phyloP scores from a whole-genome alignment of 2,113 vertebrate genomes.

The Tauraco erythrolophus region DNA sequence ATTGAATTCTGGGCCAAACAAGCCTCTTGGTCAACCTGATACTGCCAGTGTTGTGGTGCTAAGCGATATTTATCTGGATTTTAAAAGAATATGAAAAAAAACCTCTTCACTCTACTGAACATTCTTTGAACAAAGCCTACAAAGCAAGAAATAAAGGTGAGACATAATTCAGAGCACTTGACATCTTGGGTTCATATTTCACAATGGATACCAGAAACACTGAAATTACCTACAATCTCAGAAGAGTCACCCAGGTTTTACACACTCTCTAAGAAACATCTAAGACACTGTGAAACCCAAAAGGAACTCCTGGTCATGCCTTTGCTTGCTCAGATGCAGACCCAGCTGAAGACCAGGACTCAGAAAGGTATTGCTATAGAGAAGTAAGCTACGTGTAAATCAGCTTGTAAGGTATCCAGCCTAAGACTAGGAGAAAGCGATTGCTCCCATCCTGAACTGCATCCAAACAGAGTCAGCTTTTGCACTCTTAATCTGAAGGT shows the following conservation, averaged over 20 bases:
- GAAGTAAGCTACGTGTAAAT: not conserved
- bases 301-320: conserved; percentile 11
- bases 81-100: not conserved
- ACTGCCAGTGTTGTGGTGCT: not conserved
- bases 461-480: not conserved
- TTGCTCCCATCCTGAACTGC: not conserved
- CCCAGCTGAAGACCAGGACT: not conserved
- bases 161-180: not conserved
- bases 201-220: not conserved
- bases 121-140: not conserved
- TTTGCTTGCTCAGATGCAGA: not conserved
- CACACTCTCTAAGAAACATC: not conserved
- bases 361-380: not conserved
- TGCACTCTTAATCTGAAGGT: not conserved
- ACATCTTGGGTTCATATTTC: not conserved
- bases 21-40: not conserved
- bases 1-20: not conserved
- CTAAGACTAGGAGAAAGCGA: not conserved
- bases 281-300: not conserved
- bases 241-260: not conserved
- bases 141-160: not conserved
- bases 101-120: not conserved
- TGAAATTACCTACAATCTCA: not conserved
- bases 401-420: not conserved
- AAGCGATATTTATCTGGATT: not conserved